These are phyloP conservation scores for Eurytoma adleriae DNA, from an alignment of 2,888 invertebrate species.

Conservation along the genomic window DNA sequence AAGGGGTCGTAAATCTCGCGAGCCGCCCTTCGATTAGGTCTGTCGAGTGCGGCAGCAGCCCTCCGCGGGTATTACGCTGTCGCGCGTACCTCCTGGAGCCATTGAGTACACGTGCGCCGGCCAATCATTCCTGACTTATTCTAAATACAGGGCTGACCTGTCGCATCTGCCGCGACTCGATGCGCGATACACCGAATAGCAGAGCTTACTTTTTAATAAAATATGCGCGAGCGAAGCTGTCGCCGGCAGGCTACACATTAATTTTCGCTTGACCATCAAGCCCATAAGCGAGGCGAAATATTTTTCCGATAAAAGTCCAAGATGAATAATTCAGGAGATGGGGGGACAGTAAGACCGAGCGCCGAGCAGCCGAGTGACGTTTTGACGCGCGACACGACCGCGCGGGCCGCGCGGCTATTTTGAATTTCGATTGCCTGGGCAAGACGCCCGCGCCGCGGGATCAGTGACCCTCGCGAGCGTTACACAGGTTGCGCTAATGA, in stretches of 20 bases:
- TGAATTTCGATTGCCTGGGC: constrained; percentile 16
- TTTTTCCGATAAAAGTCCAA: constrained; percentile 17
- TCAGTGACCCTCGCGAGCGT: background rate
- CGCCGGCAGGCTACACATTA: too few species aligned
- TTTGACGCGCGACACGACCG: constrained; percentile 46
- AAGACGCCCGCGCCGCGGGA: constrained; percentile 7
- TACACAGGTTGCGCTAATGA: constrained; percentile 2
- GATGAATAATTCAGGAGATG: constrained; percentile 39
- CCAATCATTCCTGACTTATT: constrained; percentile 74
- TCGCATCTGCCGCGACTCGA: constrained; percentile 15
- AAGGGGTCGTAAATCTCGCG: constrained; percentile 24
- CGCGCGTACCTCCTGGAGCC: constrained; percentile 65
- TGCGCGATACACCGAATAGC: too few species aligned
- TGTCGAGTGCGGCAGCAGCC: background rate
- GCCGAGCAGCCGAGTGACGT: constrained; percentile 13
- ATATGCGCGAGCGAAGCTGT: too few species aligned
- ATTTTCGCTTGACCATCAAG: background rate
- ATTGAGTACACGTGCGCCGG: constrained; percentile 71
- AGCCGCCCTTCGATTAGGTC: constrained; percentile 2
- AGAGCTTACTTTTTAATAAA: too few species aligned
- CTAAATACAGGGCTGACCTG: constrained; percentile 62
- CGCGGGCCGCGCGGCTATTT: constrained; percentile 26
- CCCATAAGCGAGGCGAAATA: background rate
- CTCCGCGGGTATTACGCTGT: constrained; percentile 62
- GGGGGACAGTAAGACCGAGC: constrained; percentile 7